A percentile compares a stretch with the other conserved stretches of the same genome.
Conservation (phyloP, 1,140 invertebrate species). For the Bombus haemorrhoidalis region DNA sequence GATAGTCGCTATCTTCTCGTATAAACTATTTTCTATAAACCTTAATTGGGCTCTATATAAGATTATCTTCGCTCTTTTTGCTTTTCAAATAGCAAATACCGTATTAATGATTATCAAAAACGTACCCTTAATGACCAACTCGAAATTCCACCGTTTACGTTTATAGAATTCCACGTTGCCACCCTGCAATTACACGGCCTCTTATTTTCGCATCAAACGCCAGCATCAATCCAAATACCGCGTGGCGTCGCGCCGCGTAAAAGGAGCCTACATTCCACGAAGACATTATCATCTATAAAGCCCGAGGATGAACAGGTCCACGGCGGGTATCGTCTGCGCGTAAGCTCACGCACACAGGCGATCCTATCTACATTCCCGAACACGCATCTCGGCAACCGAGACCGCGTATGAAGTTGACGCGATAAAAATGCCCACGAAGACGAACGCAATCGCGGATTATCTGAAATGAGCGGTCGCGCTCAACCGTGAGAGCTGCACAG, state of each 20-base stretch:
- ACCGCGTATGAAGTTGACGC: slow-evolving; percentile 6
- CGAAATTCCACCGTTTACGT: background rate
- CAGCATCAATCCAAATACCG: slow-evolving; percentile 11
- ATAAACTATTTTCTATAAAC: background rate
- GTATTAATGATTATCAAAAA: too few species aligned
- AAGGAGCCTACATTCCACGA: slow-evolving; percentile 1
- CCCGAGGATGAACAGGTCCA: slow-evolving; percentile 14
- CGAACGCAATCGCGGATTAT: slow-evolving; percentile 44
- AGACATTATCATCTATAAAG: slow-evolving; percentile 41
- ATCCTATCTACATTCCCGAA: slow-evolving; percentile 24
- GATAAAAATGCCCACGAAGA: slow-evolving; percentile 45
- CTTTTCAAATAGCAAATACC: too few species aligned
- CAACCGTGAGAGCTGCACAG: slow-evolving; percentile 52
- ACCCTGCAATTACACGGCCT: background rate
- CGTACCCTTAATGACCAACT: background rate
- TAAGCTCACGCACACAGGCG: background rate
- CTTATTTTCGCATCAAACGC: background rate
- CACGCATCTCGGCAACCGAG: background rate
- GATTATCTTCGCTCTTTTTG: background rate
- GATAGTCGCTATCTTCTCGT: background rate
- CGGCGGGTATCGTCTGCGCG: background rate
- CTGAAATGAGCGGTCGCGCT: slow-evolving; percentile 53
- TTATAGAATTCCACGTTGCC: background rate
- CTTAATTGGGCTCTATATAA: too few species aligned
- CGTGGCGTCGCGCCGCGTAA: background rate